A percentile compares a stretch with the other conserved stretches of the same genome.
phyloP scores from a whole-genome alignment of 2,113 vertebrate species.

The Microtus ochrogaster region DNA sequence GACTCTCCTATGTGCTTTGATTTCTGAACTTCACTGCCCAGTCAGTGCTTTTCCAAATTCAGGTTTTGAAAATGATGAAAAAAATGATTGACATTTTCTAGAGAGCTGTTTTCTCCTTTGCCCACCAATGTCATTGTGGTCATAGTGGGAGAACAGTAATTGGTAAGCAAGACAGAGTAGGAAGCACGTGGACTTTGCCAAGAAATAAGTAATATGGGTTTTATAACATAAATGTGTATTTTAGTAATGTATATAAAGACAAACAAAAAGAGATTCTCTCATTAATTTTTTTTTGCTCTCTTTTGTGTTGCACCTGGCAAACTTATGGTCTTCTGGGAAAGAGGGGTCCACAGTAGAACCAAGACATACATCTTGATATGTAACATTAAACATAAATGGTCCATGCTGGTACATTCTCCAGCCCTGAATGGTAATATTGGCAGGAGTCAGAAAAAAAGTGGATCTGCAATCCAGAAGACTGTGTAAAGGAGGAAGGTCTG shows the following conservation, averaged over 20 bases:
- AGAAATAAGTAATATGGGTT: not conserved
- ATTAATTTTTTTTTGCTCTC: constrained; percentile 3
- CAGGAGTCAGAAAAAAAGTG: not conserved
- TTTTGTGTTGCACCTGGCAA: not conserved
- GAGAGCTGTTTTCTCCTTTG: not conserved
- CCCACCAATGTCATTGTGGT: not conserved
- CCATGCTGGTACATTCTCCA: not conserved
- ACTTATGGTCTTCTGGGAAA: not conserved
- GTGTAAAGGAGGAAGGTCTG: not conserved
- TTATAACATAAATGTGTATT: not conserved
- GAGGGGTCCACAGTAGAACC: not conserved
- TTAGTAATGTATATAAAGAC: not conserved
- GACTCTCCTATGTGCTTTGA: not conserved
- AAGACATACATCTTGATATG: not conserved
- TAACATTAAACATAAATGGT: not conserved
- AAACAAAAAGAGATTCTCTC: not conserved
- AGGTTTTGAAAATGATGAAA: not conserved
- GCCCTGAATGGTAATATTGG: not conserved
- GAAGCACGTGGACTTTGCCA: not conserved
- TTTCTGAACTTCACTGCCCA: not conserved
- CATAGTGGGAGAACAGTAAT: not conserved
- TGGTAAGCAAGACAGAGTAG: not conserved
- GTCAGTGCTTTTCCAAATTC: not conserved
- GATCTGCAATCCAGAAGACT: not conserved
- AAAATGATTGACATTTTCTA: not conserved